Evolutionary conservation across 2,113 vertebrate genomes (phyloP), one percentile per base, ranked within the genome.

Genomic region (Larimichthys crocea): DNA sequence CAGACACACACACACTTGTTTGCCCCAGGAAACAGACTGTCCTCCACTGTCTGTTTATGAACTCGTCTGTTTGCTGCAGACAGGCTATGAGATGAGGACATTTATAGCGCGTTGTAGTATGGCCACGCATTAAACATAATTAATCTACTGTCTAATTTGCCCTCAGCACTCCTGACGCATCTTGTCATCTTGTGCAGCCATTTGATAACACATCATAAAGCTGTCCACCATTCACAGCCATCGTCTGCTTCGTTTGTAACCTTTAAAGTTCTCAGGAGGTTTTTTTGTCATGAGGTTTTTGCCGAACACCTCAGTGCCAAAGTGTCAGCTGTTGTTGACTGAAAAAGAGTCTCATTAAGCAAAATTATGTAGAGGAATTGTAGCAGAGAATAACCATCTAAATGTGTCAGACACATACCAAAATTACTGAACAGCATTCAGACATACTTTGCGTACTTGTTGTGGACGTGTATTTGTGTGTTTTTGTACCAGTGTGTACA

Each of bases 61-160:
- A 89, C 78, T 92, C 91, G 90, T 93, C 90, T 69, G 88, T 92
- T 90, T 82, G 63, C 83, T 35, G 74, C 71, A 79, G 89, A 89
- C 84, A 85, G 91, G 65, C 83, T 55, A 73, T 26, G 73, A 55
- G 69, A 87, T 83, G 86, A 83, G 88, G 65, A 85, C 89, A 85
- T 90, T 88, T 85, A 86, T 82, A 85, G 71, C 20, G 57, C 73
- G 55, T 81, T 86, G 86, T 59, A 16, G 64, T 72, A 71, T 67
- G 82, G 84, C 67, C 86, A 76, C 60, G 0, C 67, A 79, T 86
- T 82, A 50, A 14, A 24, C 20, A 67, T 83, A 91, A 91, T 93
- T 91, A 89, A 91, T 90, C 82, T 81, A n/a, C 74, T 84, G 65
- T 89, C 86, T 86, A 78, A 92, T 89, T 89, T 90, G 60, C 90